Conservation (phyloP, 2,113 vertebrate genomes). For the Toxotes chatareus region DNA sequence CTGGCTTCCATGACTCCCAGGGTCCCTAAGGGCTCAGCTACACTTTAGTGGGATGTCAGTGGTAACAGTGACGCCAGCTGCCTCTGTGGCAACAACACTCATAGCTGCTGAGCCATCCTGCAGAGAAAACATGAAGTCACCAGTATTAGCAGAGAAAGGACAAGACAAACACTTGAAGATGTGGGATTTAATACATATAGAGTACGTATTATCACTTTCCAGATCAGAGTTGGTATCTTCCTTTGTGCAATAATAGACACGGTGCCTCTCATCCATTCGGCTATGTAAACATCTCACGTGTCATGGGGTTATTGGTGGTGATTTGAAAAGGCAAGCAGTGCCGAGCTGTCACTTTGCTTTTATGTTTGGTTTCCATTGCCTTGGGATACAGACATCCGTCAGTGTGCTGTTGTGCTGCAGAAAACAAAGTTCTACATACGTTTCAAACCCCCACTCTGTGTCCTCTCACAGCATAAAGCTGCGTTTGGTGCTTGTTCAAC, state of each 20-base stretch:
- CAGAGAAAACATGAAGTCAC: constrained; percentile 43
- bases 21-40: constrained; percentile 56
- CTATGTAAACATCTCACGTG: constrained; percentile 25
- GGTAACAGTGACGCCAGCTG: constrained; percentile 66
- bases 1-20: constrained; percentile 71
- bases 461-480: neutral
- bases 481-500: neutral
- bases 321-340: constrained; percentile 74
- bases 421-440: constrained; percentile 21
- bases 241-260: constrained; percentile 2
- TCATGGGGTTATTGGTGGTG: constrained; percentile 36
- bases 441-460: neutral
- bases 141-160: constrained; percentile 11
- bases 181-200: neutral
- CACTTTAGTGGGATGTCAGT: constrained; percentile 65
- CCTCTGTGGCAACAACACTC: constrained; percentile 57
- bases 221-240: neutral
- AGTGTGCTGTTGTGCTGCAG: constrained; percentile 29
- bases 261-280: neutral
- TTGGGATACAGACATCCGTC: constrained; percentile 64
- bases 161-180: neutral
- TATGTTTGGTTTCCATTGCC: constrained; percentile 54
- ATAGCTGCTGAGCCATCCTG: constrained; percentile 30
- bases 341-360: constrained; percentile 70
- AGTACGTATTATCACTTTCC: neutral